These are phyloP conservation scores for Drosophila asahinai DNA, from an alignment of 1,140 invertebrate species.

Conservation along the genomic window DNA sequence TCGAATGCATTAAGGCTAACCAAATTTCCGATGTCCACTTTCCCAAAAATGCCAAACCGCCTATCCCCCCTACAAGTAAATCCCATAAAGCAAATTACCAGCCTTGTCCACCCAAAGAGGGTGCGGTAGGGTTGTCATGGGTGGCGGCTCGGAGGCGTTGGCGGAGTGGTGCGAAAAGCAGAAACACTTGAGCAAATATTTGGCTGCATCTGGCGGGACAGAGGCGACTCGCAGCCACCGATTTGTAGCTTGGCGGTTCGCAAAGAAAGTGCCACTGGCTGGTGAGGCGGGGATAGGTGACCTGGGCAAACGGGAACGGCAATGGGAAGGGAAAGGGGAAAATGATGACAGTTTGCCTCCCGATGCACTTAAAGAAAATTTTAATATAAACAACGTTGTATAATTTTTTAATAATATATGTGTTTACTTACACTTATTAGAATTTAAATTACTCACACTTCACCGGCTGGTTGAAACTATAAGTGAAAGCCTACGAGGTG, in stretches of 20 bases:
- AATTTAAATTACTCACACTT: too few relatives aligned
- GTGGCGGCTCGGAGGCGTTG: constrained; percentile 18
- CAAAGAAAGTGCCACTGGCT: constrained; percentile 64
- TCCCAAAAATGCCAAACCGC: constrained; percentile 61
- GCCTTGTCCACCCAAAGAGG: constrained; percentile 35
- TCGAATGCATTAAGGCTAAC: constrained; percentile 64
- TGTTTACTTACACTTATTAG: too few relatives aligned
- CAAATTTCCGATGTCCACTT: constrained; percentile 62
- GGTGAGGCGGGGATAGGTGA: constrained; percentile 6
- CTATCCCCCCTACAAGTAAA: constrained; percentile 68
- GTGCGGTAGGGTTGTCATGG: constrained; percentile 23
- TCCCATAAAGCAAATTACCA: constrained; percentile 70
- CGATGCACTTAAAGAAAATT: constrained; percentile 11
- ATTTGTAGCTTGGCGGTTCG: constrained; percentile 39
- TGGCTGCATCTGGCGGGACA: constrained; percentile 45
- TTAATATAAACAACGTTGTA: too few relatives aligned
- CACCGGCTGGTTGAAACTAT: too few relatives aligned
- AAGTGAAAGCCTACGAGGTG: too few relatives aligned
- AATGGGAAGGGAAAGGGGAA: neutral
- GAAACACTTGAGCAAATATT: constrained; percentile 70
- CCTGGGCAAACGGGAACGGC: neutral
- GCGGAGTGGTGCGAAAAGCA: constrained; percentile 39
- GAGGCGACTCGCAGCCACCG: constrained; percentile 35
- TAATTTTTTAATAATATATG: too few relatives aligned
- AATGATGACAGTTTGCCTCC: constrained; percentile 31